Percentiles rank a stretch among this genome's conserved stretches.
Conservation (phyloP, 2,113 vertebrate genomes). For the Ovis canadensis region DNA sequence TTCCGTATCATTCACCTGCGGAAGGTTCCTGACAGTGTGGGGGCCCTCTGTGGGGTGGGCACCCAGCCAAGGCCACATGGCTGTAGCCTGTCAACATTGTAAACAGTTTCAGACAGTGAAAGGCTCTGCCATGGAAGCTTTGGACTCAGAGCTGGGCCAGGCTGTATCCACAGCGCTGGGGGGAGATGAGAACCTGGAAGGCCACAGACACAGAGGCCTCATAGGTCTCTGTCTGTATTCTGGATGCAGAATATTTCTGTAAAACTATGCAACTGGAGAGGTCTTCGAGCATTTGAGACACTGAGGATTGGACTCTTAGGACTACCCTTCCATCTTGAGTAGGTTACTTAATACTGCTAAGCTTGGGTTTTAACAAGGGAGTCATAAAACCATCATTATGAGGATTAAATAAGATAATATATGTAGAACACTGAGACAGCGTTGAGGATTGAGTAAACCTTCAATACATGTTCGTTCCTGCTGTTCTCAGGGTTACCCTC, state of each 20-base stretch:
- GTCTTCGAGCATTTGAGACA: background rate
- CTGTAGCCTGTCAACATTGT: background rate
- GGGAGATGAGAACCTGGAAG: background rate
- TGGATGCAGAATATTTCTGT: background rate
- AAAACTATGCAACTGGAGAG: background rate
- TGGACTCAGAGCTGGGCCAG: background rate
- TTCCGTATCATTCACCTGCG: background rate
- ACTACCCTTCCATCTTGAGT: background rate
- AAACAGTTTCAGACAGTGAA: background rate
- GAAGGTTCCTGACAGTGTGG: background rate
- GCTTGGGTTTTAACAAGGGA: background rate
- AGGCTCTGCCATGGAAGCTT: background rate
- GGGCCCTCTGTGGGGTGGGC: background rate
- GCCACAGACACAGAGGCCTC: background rate
- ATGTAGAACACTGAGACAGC: background rate
- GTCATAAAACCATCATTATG: background rate
- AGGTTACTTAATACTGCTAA: background rate
- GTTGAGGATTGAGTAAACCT: background rate
- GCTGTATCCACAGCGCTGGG: background rate
- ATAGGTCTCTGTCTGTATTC: background rate
- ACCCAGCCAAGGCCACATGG: conserved; percentile 14
- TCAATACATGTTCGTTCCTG: background rate
- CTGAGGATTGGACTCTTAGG: background rate
- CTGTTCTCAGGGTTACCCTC: background rate
- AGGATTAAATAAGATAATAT: conserved; percentile 16